Conservation (phyloP, 2,113 vertebrate genomes). For the Pygathrix nemaeus region DNA sequence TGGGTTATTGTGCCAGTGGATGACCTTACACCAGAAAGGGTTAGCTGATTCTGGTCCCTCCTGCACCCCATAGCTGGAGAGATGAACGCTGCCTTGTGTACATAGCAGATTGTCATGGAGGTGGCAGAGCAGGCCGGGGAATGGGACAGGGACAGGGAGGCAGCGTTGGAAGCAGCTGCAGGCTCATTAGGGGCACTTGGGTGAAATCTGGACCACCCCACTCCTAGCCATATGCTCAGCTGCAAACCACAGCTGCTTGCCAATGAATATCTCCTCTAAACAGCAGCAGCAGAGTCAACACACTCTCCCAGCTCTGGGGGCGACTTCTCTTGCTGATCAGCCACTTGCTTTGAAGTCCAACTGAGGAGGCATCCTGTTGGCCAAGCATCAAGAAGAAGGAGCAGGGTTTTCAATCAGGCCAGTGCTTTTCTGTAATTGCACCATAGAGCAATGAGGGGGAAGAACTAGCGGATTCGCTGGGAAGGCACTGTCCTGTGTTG, state of each 20-base stretch:
- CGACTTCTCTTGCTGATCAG: not conserved
- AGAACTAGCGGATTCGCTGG: not conserved
- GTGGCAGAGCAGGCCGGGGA: not conserved
- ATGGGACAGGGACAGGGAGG: not conserved
- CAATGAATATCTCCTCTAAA: rapidly evolving
- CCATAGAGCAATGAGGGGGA: rapidly evolving
- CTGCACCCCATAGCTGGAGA: not conserved
- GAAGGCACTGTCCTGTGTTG: not conserved
- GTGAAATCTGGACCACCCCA: constrained; percentile 63
- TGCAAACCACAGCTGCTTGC: constrained; percentile 69
- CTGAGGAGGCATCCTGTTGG: not conserved
- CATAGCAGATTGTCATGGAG: not conserved
- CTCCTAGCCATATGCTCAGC: constrained; percentile 68
- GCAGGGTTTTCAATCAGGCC: not conserved
- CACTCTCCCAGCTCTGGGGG: not conserved
- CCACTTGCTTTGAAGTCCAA: not conserved
- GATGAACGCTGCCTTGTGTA: not conserved
- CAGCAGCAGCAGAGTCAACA: rapidly evolving
- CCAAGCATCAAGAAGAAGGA: not conserved
- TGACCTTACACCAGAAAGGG: not conserved
- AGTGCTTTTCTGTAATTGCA: not conserved
- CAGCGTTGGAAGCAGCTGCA: constrained; percentile 48
- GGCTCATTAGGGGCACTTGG: constrained; percentile 51
- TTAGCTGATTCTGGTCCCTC: not conserved
- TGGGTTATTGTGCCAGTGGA: not conserved